Base-by-base conservation (phyloP, 2,113 vertebrate species). In the Porphyrio hochstetteri region DNA sequence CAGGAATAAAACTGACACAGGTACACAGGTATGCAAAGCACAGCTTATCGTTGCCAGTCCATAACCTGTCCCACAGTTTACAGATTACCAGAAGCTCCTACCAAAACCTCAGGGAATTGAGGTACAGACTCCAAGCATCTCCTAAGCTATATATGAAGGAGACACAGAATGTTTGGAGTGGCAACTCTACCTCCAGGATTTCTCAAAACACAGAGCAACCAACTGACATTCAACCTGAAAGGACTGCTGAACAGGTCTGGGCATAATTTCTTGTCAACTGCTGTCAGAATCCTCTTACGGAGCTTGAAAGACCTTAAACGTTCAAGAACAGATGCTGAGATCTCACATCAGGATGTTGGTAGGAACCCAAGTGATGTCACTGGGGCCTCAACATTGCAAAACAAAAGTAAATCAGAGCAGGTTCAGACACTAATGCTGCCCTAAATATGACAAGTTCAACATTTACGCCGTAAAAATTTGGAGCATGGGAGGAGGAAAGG, bases 311-410 rank as follows among this genome's bases (percentile, higher is more conserved):
- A 69, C 4, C 11, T 44, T 55, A 72, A 81, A 57, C 0, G 4
- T 55, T 40, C 25, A 48, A 25, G 57, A 91, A 74, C 2, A 81
- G 59, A 79, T 18, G 16, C 72, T 23, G 36, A 75, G 56, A 76
- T 61, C 40, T 71, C 53, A 57, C 17, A 42, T 11, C 0, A 0
- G 63, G 25, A 64, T 35, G 16, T 27, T 1, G 0, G 19, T 27
- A 92, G 42, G 44, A 90, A 50, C 16, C 13, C 38, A 88, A 76
- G 60, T 28, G 27, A 81, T 9, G 5, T 84, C 74, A 69, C 0
- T 72, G 27, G 23, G 20, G 33, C 60, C 69, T 72, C 82, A 84
- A 36, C 11, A 64, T 8, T 33, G 28, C 17, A 70, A 93, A 74
- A 31, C 1, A 27, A 35, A 88, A 76, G 46, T 38, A 90, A 87